Percentiles rank a stretch among this genome's conserved stretches.
These are phyloP conservation scores for Drosophila histrio DNA, from an alignment of 2,888 invertebrate genomes.

Conservation along the genomic window DNA sequence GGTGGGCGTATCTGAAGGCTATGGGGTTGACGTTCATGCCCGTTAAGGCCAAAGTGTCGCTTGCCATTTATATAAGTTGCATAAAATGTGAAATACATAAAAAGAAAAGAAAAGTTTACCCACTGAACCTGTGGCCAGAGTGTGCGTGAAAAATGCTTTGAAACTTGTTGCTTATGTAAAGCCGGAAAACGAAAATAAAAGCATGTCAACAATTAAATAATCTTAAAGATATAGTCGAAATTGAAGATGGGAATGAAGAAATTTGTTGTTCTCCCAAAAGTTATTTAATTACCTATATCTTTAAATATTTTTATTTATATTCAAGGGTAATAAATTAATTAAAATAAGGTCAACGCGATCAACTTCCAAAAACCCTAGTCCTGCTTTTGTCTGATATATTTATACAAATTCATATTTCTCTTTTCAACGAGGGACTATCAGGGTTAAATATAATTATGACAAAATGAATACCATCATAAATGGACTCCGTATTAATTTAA, in stretches of 20 bases:
- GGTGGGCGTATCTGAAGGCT: background rate
- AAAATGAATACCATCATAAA: no score
- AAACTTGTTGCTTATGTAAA: conserved; percentile 55
- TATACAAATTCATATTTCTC: no score
- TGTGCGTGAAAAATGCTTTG: conserved; percentile 46
- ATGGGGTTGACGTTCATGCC: conserved; percentile 3
- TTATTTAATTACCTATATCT: no score
- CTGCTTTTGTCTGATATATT: no score
- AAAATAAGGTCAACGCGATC: no score
- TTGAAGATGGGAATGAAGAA: background rate
- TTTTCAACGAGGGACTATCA: no score
- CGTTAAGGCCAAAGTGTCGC: conserved; percentile 60
- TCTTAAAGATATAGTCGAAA: background rate
- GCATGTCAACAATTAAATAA: background rate
- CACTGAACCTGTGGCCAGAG: conserved; percentile 38
- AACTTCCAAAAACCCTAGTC: no score
- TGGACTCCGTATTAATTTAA: no score
- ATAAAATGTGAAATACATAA: conserved; percentile 63
- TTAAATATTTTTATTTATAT: no score
- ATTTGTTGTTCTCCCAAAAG: no score
- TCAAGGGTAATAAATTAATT: no score
- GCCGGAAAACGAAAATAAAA: background rate
- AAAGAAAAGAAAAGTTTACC: conserved; percentile 23
- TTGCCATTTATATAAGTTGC: conserved; percentile 74
- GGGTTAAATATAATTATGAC: no score